Percentiles rank a stretch among this genome's conserved stretches.
These are phyloP conservation scores for Heteractis magnifica DNA, from an alignment of 92 coral and sea anemone genomes.

Conservation along the genomic window DNA sequence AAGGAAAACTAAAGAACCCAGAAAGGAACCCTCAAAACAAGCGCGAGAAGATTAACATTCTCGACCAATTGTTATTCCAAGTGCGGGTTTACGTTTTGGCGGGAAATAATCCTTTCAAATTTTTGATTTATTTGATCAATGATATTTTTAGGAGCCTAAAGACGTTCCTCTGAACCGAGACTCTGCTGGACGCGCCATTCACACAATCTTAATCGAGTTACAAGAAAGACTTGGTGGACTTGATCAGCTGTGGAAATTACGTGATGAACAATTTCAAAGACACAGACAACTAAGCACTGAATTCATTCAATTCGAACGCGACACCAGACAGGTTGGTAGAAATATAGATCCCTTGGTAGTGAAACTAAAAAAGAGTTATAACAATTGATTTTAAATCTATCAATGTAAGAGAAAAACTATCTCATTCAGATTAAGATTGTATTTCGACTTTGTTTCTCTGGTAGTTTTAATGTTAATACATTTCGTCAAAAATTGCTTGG, in stretches of 20 bases:
- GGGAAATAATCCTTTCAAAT: background rate
- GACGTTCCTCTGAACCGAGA: conserved; percentile 80
- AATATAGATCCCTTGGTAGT: background rate
- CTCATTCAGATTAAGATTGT: no score
- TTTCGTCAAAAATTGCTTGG: no score
- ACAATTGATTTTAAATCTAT: no score
- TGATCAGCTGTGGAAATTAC: conserved; percentile 88
- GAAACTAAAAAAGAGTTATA: background rate
- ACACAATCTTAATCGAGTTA: conserved; percentile 72
- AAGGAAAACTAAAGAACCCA: no score
- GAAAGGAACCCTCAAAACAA: no score
- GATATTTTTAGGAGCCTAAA: conserved; percentile 65
- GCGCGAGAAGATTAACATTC: no score
- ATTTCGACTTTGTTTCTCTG: no score
- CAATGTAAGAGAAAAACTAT: no score
- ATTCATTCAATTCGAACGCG: conserved; percentile 91
- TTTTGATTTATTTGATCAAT: background rate
- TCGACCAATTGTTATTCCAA: background rate
- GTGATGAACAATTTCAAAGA: conserved; percentile 81
- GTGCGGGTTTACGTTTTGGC: background rate
- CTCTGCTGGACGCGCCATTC: conserved; percentile 75
- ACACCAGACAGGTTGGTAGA: conserved; percentile 82
- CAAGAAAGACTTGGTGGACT: conserved; percentile 80
- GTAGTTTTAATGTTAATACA: no score
- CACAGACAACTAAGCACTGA: conserved; percentile 83